Percentiles rank a stretch among this genome's conserved stretches.
phyloP scores from a whole-genome alignment of 2,113 vertebrate genomes.

The Nannospalax galili region DNA sequence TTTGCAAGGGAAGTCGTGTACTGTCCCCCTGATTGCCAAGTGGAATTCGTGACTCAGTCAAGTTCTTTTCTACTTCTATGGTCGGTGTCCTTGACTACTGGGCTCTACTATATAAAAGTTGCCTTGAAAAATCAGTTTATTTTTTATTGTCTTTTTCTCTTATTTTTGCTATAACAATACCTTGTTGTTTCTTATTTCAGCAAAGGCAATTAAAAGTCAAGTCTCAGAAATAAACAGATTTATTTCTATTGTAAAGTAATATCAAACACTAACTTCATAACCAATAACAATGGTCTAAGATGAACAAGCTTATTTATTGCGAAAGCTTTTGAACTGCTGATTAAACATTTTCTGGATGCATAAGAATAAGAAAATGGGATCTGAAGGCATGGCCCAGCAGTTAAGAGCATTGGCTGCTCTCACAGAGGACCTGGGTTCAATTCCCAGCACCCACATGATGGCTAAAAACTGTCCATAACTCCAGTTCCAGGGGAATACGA shows the following conservation, averaged over 20 bases:
- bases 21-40: background rate
- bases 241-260: constrained; percentile 21
- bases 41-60: background rate
- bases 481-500: too few relatives aligned
- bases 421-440: too few relatives aligned
- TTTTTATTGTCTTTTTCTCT: too few relatives aligned
- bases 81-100: background rate
- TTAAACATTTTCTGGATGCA: background rate
- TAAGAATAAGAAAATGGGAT: background rate
- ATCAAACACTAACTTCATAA: background rate
- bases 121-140: background rate
- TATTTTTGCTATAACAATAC: background rate
- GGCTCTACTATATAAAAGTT: background rate
- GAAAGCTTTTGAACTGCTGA: background rate
- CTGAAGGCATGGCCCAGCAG: too few relatives aligned
- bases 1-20: background rate
- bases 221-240: background rate
- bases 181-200: constrained; percentile 29
- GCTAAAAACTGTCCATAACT: too few relatives aligned
- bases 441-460: too few relatives aligned
- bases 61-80: background rate
- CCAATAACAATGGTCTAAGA: background rate
- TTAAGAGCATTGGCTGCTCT: too few relatives aligned
- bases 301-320: background rate
- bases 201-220: constrained; percentile 4